Conservation (phyloP, 2,888 invertebrate genomes). For the Apamea monoglypha region DNA sequence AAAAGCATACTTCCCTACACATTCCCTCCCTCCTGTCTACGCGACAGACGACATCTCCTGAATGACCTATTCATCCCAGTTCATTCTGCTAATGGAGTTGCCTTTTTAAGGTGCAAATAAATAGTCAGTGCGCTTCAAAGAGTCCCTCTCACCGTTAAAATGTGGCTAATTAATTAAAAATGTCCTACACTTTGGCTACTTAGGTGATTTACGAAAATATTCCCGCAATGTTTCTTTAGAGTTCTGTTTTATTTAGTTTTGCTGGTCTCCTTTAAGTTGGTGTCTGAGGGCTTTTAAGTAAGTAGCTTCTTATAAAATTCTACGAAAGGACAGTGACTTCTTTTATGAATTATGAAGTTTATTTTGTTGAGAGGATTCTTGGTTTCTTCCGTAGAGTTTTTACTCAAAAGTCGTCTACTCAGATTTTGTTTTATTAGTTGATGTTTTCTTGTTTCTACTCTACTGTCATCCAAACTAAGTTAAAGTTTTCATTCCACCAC, state of each 20-base stretch:
- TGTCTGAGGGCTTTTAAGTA: conserved; percentile 32
- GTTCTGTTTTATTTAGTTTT: conserved; percentile 45
- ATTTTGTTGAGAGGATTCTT: conserved; percentile 6
- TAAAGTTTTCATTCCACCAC: not conserved
- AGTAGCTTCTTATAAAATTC: conserved; percentile 32
- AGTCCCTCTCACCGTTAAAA: conserved; percentile 69
- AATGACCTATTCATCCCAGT: conserved; percentile 86
- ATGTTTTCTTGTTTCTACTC: not conserved
- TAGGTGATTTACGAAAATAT: conserved; percentile 44
- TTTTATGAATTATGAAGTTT: conserved; percentile 25
- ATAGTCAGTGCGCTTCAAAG: conserved; percentile 78
- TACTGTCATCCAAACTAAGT: not conserved
- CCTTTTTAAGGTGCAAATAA: conserved; percentile 86
- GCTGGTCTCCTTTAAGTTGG: conserved; percentile 21
- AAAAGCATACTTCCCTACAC: conserved; percentile 44
- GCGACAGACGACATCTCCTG: conserved; percentile 74
- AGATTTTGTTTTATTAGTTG: not conserved
- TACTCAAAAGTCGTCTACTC: not conserved
- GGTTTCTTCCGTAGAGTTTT: not conserved
- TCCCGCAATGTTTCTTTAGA: conserved; percentile 29
- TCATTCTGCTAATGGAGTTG: conserved; percentile 89
- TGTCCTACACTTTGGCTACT: conserved; percentile 44
- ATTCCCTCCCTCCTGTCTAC: conserved; percentile 63
- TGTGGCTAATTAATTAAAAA: conserved; percentile 84
- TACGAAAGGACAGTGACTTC: conserved; percentile 14